These are phyloP conservation scores for Echinops telfairi DNA, from an alignment of 2,113 vertebrate species.

Conservation along the genomic window DNA sequence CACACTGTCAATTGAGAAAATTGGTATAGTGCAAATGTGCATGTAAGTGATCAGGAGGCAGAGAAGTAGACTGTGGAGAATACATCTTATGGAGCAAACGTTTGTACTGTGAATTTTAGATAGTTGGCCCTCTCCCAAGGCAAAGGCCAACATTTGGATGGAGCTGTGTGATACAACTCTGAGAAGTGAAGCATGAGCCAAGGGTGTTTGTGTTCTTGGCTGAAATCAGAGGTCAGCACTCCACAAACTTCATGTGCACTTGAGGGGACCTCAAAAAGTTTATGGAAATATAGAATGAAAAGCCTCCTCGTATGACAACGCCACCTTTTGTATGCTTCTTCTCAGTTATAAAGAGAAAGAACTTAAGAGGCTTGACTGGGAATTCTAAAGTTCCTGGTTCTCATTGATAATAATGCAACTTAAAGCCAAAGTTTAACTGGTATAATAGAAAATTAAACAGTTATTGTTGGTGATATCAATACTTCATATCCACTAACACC, in stretches of 20 bases:
- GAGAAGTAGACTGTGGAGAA: not conserved
- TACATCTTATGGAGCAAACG: not conserved
- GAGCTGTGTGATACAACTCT: not conserved
- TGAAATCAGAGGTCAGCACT: not conserved
- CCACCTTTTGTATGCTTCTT: not conserved
- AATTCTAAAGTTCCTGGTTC: not conserved
- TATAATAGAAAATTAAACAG: not conserved
- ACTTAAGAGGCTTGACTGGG: not conserved
- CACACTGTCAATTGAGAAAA: too few species aligned
- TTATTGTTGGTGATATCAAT: not conserved
- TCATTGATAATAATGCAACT: conserved; percentile 12
- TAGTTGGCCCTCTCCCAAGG: not conserved
- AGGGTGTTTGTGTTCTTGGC: not conserved
- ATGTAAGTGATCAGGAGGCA: too few species aligned
- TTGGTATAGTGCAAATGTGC: too few species aligned
- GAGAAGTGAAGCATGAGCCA: not conserved
- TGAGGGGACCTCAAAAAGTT: too few species aligned
- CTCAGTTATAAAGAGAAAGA: not conserved
- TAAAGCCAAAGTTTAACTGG: not conserved
- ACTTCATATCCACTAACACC: not conserved
- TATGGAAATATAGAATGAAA: too few species aligned
- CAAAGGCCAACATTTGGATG: not conserved
- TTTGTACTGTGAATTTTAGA: not conserved
- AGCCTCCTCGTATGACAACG: not conserved
- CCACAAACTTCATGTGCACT: not conserved